A percentile compares a stretch with the other conserved stretches of the same genome.
These are phyloP conservation scores for Pycnonotus jocosus DNA, from an alignment of 2,113 vertebrate genomes.

Conservation along the genomic window DNA sequence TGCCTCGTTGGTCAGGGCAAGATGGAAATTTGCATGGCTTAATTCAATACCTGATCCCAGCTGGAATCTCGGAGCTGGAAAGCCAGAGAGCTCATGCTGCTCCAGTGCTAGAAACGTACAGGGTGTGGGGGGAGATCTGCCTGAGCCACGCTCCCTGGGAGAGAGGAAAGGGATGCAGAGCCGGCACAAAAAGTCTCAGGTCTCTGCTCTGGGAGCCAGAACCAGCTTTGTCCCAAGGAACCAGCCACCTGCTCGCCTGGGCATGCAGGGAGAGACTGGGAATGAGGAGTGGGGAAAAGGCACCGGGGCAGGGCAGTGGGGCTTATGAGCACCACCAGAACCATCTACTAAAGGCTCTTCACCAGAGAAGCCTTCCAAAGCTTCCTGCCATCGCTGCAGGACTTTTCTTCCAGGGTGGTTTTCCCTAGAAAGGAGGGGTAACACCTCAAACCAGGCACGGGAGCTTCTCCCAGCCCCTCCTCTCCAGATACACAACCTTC, in stretches of 20 bases:
- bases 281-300: not conserved
- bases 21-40: not conserved
- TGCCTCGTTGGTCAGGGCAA: not conserved
- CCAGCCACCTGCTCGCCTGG: accelerated
- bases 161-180: not conserved
- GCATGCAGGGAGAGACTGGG: not conserved
- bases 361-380: not conserved
- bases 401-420: not conserved
- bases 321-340: not conserved
- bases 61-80: not conserved
- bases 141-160: not conserved
- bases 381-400: not conserved
- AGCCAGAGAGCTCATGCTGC: not conserved
- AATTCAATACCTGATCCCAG: not conserved
- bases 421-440: not conserved
- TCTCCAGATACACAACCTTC: not conserved
- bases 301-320: not conserved
- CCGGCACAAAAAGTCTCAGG: not conserved
- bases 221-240: not conserved
- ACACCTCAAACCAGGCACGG: not conserved
- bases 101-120: not conserved
- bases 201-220: not conserved
- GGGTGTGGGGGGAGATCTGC: not conserved
- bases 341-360: not conserved
- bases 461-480: not conserved